phyloP scores from a whole-genome alignment of 23 tunicate genomes.

The Styela clava region DNA sequence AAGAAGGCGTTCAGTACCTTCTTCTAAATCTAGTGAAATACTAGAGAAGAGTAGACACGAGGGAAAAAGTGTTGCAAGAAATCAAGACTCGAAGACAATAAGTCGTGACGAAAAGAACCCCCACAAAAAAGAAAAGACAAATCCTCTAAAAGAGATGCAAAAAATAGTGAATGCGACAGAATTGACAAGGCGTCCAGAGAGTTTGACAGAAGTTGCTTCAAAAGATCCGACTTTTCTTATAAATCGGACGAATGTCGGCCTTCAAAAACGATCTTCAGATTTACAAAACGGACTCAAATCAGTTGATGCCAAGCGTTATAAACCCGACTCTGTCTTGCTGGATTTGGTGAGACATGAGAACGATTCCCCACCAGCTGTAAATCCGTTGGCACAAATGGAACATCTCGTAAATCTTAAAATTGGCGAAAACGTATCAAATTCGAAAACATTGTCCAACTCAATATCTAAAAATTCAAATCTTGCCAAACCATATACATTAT shows the following conservation, averaged over 20 bases:
- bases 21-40: neutral
- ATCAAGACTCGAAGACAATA: neutral
- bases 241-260: neutral
- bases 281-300: neutral
- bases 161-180: constrained; percentile 73
- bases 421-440: neutral
- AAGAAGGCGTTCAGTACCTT: neutral
- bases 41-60: neutral
- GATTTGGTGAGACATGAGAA: constrained; percentile 25
- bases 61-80: neutral
- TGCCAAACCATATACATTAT: constrained; percentile 10
- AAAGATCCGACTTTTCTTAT: neutral
- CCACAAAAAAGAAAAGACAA: neutral
- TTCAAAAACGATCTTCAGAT: neutral
- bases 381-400: constrained; percentile 24
- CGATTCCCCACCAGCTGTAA: neutral
- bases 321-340: constrained; percentile 12
- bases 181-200: neutral
- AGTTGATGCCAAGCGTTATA: neutral
- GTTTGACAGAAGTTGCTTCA: neutral
- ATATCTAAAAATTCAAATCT: neutral
- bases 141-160: constrained; percentile 81
- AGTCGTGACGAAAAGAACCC: neutral
- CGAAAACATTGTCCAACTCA: neutral
- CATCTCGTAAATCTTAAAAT: constrained; percentile 15